Evolutionary conservation across 2,113 vertebrate species (phyloP).

Genomic region (Passer montanus): DNA sequence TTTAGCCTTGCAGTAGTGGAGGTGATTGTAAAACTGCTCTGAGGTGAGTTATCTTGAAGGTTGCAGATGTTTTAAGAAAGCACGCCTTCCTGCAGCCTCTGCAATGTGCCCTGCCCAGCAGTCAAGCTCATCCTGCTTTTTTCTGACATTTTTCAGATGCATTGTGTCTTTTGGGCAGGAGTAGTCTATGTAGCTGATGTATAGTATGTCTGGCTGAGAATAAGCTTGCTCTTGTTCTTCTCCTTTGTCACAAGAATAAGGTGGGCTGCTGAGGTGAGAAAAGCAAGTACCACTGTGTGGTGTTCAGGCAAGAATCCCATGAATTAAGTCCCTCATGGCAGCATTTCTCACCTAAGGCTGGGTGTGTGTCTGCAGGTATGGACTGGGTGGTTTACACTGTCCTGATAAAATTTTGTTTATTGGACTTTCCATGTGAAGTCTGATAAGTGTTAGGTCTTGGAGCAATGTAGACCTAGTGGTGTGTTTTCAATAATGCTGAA

Average conservation of each 20-base stretch:
- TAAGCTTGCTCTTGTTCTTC: neutral
- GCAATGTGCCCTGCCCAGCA: neutral
- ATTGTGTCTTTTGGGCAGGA: neutral
- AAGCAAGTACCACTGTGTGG: rapidly evolving
- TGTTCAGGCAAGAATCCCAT: neutral
- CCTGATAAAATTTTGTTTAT: neutral
- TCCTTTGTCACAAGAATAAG: neutral
- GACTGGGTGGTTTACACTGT: neutral
- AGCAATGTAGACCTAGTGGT: neutral
- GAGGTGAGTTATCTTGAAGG: neutral
- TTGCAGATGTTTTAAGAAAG: neutral
- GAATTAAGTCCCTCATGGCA: neutral
- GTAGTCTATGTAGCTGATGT: neutral
- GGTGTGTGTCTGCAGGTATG: neutral
- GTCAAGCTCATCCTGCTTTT: neutral
- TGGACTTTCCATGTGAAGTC: neutral
- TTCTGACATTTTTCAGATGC: neutral
- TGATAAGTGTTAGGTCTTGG: neutral
- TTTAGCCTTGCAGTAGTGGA: neutral
- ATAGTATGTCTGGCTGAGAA: neutral
- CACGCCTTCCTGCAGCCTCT: neutral
- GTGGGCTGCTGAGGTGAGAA: neutral
- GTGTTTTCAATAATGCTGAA: neutral
- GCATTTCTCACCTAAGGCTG: neutral
- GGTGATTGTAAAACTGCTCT: neutral